Base-by-base conservation (phyloP, 1,140 invertebrate species). In the Pogonus chalceus region DNA sequence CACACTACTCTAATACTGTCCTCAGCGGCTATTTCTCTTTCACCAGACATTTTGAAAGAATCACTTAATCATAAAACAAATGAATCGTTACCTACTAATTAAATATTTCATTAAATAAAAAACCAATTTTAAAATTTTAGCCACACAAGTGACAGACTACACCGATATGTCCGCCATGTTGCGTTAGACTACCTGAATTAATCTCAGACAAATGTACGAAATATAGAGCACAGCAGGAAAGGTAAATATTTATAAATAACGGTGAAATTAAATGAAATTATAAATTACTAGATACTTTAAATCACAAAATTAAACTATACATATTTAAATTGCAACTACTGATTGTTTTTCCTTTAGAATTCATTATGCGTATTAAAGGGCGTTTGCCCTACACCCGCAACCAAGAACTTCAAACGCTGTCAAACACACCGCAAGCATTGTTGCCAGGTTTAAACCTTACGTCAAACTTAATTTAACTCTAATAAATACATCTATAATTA, bases 1-100 rank as follows among this genome's bases (percentile, higher is more conserved):
- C 96, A 98, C 65, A 98, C 92, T 53, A 98, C 96, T 84, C 92
- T 91, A 72, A 98, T 97, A 78, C 89, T 94, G 76, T 95, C 92
- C 78, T 96, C 92, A 67, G 88, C 90, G 65, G 90, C 86, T 67
- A 90, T 90, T 79, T 91, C 88, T 56, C 87, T 83, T 78, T 90
- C 87, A 61, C 81, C 78, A 69, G 80, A 67, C 68, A 69, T 70
- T 58, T 58, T 69, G 37, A 43, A 43, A 43, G 7, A 43, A 43
- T 43, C 37, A 43, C 37, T 43, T 43, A 43, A 10, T 43, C 37
- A 18, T 16, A 43, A 43, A 43, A 43, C 37, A 43, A 43, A 10
- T 43, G 9, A 43, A 43, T 12, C 18, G 37, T 18, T 10, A 43
- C 37, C 18, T 10, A 43, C 37, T 43, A 43, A 43, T 43, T 18